phyloP scores from a whole-genome alignment of 2,113 vertebrate genomes.

The Festucalex cinctus region DNA sequence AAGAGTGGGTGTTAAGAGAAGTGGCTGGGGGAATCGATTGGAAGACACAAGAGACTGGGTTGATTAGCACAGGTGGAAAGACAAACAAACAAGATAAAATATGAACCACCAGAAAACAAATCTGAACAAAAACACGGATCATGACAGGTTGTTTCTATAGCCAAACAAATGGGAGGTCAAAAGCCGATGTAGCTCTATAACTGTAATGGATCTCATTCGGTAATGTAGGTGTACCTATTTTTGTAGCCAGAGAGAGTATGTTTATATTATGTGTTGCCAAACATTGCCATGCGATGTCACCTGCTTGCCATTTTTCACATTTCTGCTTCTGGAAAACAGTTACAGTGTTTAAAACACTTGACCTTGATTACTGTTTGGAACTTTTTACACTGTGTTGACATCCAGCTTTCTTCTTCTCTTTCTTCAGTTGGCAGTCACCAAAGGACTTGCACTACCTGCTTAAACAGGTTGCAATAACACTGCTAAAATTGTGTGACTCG shows the following conservation, averaged over 20 bases:
- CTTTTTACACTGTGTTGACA: background rate
- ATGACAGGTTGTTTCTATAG: no score
- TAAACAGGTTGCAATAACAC: conserved; percentile 40
- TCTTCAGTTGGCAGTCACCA: conserved; percentile 18
- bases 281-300: conserved; percentile 3
- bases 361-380: conserved; percentile 23
- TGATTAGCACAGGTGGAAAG: no score
- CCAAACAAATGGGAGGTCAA: no score
- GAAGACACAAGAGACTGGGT: no score
- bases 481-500: background rate
- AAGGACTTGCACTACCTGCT: conserved; percentile 31
- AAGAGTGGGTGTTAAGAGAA: no score
- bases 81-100: no score
- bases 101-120: no score
- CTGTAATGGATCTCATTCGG: background rate
- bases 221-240: background rate
- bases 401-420: conserved; percentile 21
- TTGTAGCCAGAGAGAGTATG: background rate
- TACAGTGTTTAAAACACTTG: conserved; percentile 17
- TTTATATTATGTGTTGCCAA: conserved; percentile 12
- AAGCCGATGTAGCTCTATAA: background rate
- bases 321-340: conserved; percentile 5
- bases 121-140: no score
- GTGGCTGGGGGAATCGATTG: no score
- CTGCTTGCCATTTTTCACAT: conserved; percentile 9